Percentiles rank a stretch among this genome's conserved stretches.
phyloP scores from a whole-genome alignment of 2,113 vertebrate genomes.

The Nibea coibor region DNA sequence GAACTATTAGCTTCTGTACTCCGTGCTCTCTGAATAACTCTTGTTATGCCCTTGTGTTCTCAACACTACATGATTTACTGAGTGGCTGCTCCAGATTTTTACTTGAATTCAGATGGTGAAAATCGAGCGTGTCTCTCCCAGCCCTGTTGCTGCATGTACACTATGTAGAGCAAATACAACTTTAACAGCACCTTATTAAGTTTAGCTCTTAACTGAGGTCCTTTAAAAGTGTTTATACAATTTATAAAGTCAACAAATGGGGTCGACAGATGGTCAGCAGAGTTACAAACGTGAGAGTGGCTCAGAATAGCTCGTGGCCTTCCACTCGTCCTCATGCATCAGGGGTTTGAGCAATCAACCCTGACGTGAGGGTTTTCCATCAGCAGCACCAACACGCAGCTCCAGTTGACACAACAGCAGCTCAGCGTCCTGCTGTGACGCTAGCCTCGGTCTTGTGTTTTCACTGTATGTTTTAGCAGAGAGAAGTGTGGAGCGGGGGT shows the following conservation, averaged over 20 bases:
- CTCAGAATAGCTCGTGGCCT: conserved; percentile 60
- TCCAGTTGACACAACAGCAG: conserved; percentile 71
- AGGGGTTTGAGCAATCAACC: conserved; percentile 57
- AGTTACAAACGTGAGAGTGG: conserved; percentile 50
- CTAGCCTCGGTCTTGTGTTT: conserved; percentile 49
- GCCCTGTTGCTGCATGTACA: conserved; percentile 10
- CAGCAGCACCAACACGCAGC: conserved; percentile 55
- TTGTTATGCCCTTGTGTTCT: conserved; percentile 30
- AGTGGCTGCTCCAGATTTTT: conserved; percentile 25
- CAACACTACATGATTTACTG: conserved; percentile 45
- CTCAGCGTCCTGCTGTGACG: conserved; percentile 61
- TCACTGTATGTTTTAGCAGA: conserved; percentile 58
- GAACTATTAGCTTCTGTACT: conserved; percentile 59
- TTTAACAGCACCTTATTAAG: conserved; percentile 25
- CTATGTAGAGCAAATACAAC: conserved; percentile 25
- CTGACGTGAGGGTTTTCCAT: conserved; percentile 73
- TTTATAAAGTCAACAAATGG: conserved; percentile 52
- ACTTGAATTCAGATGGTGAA: conserved; percentile 49
- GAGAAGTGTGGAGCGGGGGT: conserved; percentile 24
- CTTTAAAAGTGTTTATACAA: conserved; percentile 43
- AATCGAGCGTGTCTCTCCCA: conserved; percentile 41
- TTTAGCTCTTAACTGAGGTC: conserved; percentile 15
- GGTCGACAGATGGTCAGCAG: conserved; percentile 49
- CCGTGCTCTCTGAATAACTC: conserved; percentile 37
- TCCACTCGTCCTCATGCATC: conserved; percentile 52